Evolutionary conservation across 2,113 vertebrate species (phyloP).

Genomic region (Oncorhynchus kisutch): DNA sequence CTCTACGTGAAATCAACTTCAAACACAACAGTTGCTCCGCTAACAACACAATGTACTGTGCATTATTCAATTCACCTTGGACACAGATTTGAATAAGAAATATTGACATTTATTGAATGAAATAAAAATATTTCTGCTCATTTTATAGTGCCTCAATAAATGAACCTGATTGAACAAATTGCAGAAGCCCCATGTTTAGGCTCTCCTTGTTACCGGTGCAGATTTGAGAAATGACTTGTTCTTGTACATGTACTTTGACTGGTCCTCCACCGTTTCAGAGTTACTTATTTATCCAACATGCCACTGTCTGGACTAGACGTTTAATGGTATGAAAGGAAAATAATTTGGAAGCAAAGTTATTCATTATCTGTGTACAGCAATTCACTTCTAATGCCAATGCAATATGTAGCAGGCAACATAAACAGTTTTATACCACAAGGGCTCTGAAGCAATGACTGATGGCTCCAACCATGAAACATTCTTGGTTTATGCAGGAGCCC

Average conservation of each 20-base stretch:
- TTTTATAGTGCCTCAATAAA: background rate
- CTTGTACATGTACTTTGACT: background rate
- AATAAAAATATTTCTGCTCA: too few relatives aligned
- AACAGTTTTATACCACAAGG: conserved; percentile 57
- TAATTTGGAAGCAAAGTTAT: conserved; percentile 51
- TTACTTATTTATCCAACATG: conserved; percentile 38
- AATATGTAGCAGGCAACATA: conserved; percentile 67
- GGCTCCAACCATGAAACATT: conserved; percentile 72
- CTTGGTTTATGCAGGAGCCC: conserved; percentile 69
- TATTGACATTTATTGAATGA: too few relatives aligned
- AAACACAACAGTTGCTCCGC: too few relatives aligned
- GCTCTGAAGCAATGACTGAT: conserved; percentile 66
- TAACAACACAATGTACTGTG: too few relatives aligned
- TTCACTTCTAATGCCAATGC: conserved; percentile 51
- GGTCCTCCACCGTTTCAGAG: conserved; percentile 3
- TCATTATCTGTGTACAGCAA: conserved; percentile 56
- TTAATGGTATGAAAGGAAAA: conserved; percentile 24
- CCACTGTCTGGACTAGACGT: conserved; percentile 25
- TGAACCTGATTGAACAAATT: background rate
- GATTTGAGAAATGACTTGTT: background rate
- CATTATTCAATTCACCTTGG: too few relatives aligned
- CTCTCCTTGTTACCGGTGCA: conserved; percentile 25
- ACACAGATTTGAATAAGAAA: too few relatives aligned
- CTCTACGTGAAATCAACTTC: too few relatives aligned
- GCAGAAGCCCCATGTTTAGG: background rate